Percentiles rank a stretch among this genome's conserved stretches.
These are phyloP conservation scores for Pseudomyrmex flavicornis DNA, from an alignment of 1,140 invertebrate genomes.

Conservation along the genomic window DNA sequence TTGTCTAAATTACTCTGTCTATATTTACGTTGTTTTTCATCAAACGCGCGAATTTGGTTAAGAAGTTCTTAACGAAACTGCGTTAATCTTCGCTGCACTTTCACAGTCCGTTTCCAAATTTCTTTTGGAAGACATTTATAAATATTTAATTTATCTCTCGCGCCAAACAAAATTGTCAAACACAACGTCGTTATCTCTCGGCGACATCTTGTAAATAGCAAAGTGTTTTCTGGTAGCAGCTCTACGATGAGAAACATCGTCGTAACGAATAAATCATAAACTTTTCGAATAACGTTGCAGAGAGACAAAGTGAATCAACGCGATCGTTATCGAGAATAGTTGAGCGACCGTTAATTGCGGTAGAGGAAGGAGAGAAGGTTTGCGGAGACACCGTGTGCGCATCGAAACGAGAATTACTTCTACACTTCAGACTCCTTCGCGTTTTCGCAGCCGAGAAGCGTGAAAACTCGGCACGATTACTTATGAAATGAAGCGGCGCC, in stretches of 20 bases:
- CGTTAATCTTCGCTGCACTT: too few species aligned
- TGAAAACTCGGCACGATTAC: conserved; percentile 66
- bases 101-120: too few species aligned
- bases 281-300: background rate
- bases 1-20: too few species aligned
- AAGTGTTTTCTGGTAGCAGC: background rate
- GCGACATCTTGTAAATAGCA: background rate
- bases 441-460: conserved; percentile 66
- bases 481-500: conserved; percentile 61
- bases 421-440: conserved; percentile 26
- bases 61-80: too few species aligned
- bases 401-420: conserved; percentile 42
- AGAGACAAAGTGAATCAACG: conserved; percentile 12
- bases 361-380: conserved; percentile 23
- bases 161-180: background rate
- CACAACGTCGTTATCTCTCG: background rate
- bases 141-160: too few species aligned
- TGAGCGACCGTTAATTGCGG: conserved; percentile 61
- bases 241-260: background rate
- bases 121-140: too few species aligned
- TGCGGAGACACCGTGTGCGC: background rate
- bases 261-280: conserved; percentile 39
- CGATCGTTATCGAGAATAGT: conserved; percentile 51
- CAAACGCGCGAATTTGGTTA: too few species aligned
- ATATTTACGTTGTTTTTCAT: too few species aligned